These are phyloP conservation scores for Pungitius pungitius DNA, from an alignment of 2,113 vertebrate genomes.

Conservation along the genomic window DNA sequence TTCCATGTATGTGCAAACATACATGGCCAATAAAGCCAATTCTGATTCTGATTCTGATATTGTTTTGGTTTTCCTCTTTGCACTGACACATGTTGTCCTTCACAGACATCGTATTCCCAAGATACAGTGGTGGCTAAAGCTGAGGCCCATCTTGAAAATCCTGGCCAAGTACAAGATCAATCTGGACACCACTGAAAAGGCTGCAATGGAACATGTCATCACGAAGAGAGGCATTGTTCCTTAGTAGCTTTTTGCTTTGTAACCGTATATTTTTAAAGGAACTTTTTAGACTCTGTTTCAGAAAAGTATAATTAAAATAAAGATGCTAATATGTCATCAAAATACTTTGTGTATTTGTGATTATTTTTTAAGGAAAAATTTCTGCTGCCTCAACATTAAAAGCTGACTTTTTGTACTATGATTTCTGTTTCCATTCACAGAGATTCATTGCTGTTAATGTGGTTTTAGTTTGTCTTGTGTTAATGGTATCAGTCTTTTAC, in stretches of 20 bases:
- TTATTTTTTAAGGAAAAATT: neutral
- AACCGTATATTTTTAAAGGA: slow-evolving; percentile 22
- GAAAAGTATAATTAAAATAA: slow-evolving; percentile 47
- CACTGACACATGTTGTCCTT: slow-evolving; percentile 17
- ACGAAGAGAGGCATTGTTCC: slow-evolving; percentile 72
- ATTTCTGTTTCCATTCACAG: neutral
- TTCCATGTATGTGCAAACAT: no score
- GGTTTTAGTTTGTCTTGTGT: neutral
- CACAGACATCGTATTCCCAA: slow-evolving; percentile 89
- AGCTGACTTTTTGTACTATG: no score
- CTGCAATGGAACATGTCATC: slow-evolving; percentile 86
- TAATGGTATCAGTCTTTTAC: neutral
- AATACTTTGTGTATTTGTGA: neutral
- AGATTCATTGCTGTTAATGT: neutral
- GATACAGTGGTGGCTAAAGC: slow-evolving; percentile 89
- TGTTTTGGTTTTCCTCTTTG: slow-evolving; percentile 1
- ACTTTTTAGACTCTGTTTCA: slow-evolving; percentile 29
- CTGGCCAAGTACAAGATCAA: slow-evolving; percentile 88
- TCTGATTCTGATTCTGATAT: no score
- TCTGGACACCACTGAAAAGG: slow-evolving; percentile 85
- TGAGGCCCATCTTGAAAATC: slow-evolving; percentile 91
- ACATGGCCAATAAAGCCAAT: no score
- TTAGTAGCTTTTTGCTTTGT: slow-evolving; percentile 22
- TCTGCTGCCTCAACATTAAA: neutral
- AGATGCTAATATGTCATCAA: slow-evolving; percentile 10